phyloP scores from a whole-genome alignment of 2,113 vertebrate species.

The Stictonetta naevosa region DNA sequence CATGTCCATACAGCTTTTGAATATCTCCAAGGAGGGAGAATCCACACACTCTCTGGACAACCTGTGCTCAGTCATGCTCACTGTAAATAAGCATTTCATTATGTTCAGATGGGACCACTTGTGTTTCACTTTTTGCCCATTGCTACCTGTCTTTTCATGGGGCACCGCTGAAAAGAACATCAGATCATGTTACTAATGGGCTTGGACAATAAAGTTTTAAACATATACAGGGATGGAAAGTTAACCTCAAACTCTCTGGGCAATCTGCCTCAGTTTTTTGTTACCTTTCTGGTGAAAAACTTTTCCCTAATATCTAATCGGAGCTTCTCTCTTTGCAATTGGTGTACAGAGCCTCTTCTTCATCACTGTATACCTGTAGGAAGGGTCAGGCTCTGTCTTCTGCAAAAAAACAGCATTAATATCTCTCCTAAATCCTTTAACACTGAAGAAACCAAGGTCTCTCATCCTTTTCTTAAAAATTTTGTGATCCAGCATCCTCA shows the following conservation, averaged over 20 bases:
- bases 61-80: neutral
- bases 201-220: neutral
- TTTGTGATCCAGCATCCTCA: neutral
- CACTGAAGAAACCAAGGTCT: neutral
- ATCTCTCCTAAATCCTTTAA: neutral
- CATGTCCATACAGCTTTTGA: neutral
- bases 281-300: neutral
- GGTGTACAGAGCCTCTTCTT: neutral
- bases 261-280: rapidly evolving
- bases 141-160: neutral
- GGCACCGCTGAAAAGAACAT: neutral
- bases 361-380: neutral
- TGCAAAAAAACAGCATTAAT: neutral
- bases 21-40: neutral
- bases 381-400: neutral
- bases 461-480: neutral
- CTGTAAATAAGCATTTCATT: neutral
- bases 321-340: neutral
- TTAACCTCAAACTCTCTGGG: neutral
- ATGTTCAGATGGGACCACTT: neutral
- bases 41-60: neutral
- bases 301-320: neutral
- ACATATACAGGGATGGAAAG: neutral
- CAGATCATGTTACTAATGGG: neutral
- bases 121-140: neutral